These are phyloP conservation scores for Leucoma salicis DNA, from an alignment of 2,888 invertebrate genomes.

Conservation along the genomic window DNA sequence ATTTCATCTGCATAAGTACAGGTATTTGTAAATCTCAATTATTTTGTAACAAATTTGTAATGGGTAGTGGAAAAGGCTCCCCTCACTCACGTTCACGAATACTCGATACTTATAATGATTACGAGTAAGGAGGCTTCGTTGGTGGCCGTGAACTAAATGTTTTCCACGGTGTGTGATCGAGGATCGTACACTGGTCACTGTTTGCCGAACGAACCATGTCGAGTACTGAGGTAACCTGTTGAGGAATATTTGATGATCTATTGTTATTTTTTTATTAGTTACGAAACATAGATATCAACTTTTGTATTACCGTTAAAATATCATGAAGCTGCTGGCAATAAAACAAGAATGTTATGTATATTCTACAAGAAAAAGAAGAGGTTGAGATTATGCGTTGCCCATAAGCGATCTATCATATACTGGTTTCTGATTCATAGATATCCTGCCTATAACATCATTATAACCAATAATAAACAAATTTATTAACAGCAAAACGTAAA, in stretches of 20 bases:
- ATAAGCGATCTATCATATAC: no score
- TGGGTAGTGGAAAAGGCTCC: conserved; percentile 14
- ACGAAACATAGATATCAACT: conserved; percentile 48
- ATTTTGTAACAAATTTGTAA: conserved; percentile 28
- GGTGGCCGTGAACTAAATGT: conserved; percentile 69
- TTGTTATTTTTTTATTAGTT: conserved; percentile 72
- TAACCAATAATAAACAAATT: no score
- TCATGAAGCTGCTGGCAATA: no score
- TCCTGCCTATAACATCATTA: no score
- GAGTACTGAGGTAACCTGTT: conserved; percentile 50
- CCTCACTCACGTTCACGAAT: conserved; percentile 31
- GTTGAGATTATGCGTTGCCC: no score
- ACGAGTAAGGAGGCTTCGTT: conserved; percentile 21
- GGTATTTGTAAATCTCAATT: conserved; percentile 31
- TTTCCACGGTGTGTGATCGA: conserved; percentile 61
- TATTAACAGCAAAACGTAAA: no score
- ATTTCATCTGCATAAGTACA: conserved; percentile 29
- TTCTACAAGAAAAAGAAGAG: no score
- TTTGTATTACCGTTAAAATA: conserved; percentile 22
- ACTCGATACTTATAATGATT: conserved; percentile 14
- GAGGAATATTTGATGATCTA: conserved; percentile 65
- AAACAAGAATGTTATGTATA: no score
- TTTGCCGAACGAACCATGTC: conserved; percentile 51
- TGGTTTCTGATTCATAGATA: no score
- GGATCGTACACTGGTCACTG: conserved; percentile 40